Evolutionary conservation across 2,888 invertebrate species (phyloP), one percentile per base, ranked within the genome.

Genomic region (Caenorhabditis wallacei): DNA sequence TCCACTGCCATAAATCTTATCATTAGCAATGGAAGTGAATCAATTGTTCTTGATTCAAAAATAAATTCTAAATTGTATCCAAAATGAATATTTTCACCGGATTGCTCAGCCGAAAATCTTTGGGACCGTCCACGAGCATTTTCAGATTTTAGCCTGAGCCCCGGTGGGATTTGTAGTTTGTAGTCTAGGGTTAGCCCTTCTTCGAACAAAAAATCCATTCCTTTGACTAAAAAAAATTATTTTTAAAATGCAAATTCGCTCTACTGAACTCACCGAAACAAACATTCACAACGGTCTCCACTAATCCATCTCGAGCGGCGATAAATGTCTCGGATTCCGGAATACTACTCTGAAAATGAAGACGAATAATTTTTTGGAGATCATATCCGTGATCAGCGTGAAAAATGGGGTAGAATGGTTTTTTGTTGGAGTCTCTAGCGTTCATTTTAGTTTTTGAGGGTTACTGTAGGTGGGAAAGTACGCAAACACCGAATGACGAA

Each of bases 121-220:
- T 64, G 79, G 0, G 82, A 76, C 24, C 69, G 7, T 8, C 82
- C 82, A 3, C 22, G 57, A 1, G 16, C 13, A 64, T 83, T 79
- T 13, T 56, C 66, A 5, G 70, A 70, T 64, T 70, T 70, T 24
- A 78, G 16, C 0, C 1, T 2, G 2, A 74, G 26, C 48, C 69
- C 76, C 2, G 26, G 2, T 2, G 74, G 78, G 7, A 79, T 10
- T 35, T 37, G 46, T 35, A 82, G 37, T 56, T 74, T 54, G 53
- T 83, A 75, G 35, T 83, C 79, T 20, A 83, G 70, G n/a, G 75
- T 75, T 13, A 80, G 48, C 1, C 79, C 79, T 4, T 79, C 74
- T 16, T 79, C 72, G 56, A 78, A 74, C 2, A 79, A 59, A 13
- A 83, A 43, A 24, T 74, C 53, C 1, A 43, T 0, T 8, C 53